phyloP scores from a whole-genome alignment of 2,113 vertebrate genomes.

The Scytalopus superciliaris region DNA sequence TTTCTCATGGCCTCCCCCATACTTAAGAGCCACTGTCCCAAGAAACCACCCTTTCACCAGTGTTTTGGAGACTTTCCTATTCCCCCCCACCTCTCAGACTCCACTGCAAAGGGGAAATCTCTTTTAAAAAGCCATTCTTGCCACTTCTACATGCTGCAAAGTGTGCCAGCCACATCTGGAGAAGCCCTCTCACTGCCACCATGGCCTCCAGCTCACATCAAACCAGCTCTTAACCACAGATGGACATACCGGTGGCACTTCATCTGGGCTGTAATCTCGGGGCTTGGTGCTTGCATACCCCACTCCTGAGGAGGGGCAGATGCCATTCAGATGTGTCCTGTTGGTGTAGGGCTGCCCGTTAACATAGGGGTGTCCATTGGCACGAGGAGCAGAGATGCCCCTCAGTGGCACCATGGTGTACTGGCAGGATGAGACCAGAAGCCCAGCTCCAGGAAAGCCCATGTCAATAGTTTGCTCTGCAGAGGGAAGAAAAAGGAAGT shows the following conservation, averaged over 20 bases:
- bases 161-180: background rate
- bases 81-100: background rate
- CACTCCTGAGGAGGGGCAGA: constrained; percentile 52
- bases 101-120: background rate
- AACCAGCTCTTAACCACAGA: background rate
- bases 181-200: background rate
- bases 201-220: background rate
- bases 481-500: constrained; percentile 18
- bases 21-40: background rate
- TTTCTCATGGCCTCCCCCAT: background rate
- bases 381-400: constrained; percentile 75
- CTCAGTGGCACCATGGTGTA: constrained; percentile 95
- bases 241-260: constrained; percentile 77
- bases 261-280: constrained; percentile 73
- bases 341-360: constrained; percentile 77
- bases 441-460: constrained; percentile 82
- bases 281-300: constrained; percentile 72
- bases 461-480: constrained; percentile 91
- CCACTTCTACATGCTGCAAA: background rate
- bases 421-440: constrained; percentile 87
- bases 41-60: background rate
- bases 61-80: background rate
- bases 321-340: constrained; percentile 45
- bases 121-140: background rate
- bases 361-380: constrained; percentile 76